Evolutionary conservation across 2,888 invertebrate species (phyloP).

Genomic region (Stictocephala bisonia): DNA sequence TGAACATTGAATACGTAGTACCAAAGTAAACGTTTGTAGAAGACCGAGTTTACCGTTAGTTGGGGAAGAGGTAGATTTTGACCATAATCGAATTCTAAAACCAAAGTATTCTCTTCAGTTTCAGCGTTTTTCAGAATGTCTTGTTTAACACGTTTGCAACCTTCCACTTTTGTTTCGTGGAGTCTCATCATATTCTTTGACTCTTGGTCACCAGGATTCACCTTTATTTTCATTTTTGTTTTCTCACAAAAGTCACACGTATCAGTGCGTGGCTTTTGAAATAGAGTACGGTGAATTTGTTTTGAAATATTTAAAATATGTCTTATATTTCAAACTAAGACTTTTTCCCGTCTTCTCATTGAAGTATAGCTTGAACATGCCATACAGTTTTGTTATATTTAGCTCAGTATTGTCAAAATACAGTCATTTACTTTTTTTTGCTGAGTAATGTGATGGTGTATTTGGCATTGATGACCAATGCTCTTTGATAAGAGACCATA

Average conservation of each 20-base stretch:
- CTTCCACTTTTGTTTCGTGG: constrained; percentile 33
- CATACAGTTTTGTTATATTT: background rate
- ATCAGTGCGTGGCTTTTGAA: constrained; percentile 50
- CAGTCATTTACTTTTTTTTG: background rate
- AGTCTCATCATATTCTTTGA: constrained; percentile 15
- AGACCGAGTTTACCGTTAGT: constrained; percentile 37
- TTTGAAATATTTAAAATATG: background rate
- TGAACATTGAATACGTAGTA: constrained; percentile 55
- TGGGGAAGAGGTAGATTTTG: constrained; percentile 28
- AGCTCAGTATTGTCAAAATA: constrained; percentile 20
- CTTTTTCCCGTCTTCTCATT: constrained; percentile 9
- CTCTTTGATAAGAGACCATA: constrained; percentile 1
- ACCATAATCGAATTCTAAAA: constrained; percentile 16
- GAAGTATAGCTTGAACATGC: background rate
- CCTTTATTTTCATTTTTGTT: constrained; percentile 46
- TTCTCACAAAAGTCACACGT: constrained; percentile 51
- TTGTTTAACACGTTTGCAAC: constrained; percentile 4
- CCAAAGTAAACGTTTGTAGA: constrained; percentile 53
- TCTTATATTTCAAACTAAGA: background rate
- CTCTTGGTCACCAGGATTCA: constrained; percentile 42
- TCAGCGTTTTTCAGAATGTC: constrained; percentile 37
- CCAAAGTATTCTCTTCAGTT: constrained; percentile 17
- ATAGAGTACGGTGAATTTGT: no score
- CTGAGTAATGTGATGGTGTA: background rate
- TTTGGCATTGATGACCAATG: no score